Conservation (phyloP, 2,113 vertebrate species). For the Mesembrinibis cayennensis region DNA sequence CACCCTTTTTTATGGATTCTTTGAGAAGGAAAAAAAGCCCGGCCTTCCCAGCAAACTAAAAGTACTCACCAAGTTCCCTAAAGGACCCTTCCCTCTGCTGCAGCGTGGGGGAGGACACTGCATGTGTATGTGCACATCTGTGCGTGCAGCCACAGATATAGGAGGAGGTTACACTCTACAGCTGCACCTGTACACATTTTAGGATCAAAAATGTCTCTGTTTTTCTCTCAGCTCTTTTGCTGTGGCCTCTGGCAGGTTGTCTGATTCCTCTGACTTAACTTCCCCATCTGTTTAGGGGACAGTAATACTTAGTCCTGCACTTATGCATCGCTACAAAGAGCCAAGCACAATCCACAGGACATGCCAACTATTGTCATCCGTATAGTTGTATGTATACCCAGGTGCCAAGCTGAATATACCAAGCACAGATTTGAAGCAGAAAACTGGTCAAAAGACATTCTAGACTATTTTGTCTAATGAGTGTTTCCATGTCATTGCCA, state of each 20-base stretch:
- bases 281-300: background rate
- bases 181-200: background rate
- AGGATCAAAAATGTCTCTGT: background rate
- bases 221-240: background rate
- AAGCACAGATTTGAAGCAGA: background rate
- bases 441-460: background rate
- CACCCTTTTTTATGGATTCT: background rate
- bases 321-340: background rate
- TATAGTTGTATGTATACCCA: background rate
- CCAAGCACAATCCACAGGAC: background rate
- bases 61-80: background rate
- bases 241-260: background rate
- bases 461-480: background rate
- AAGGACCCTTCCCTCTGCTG: background rate
- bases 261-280: background rate
- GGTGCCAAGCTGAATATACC: background rate
- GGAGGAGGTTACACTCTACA: background rate
- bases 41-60: background rate
- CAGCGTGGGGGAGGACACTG: accelerated
- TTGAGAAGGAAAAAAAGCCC: background rate
- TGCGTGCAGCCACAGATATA: accelerated
- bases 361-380: background rate
- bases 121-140: accelerated
- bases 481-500: background rate
- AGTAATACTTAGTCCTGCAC: background rate